These are phyloP conservation scores for Fabriciana adippe DNA, from an alignment of 2,888 invertebrate species.

Conservation along the genomic window DNA sequence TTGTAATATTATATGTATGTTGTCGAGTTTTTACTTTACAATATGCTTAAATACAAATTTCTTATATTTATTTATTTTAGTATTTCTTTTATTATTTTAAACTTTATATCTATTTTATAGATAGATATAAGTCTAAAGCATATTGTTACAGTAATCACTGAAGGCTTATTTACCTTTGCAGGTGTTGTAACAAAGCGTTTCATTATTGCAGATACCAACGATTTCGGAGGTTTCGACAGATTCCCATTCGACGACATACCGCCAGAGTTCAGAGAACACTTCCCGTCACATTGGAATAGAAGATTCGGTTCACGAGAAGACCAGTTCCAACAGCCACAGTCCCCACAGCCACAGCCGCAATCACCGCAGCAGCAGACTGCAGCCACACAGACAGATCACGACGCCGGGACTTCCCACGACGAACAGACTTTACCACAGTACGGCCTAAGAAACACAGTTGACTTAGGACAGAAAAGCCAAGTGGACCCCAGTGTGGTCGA, in stretches of 20 bases:
- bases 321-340: conserved; percentile 50
- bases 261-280: conserved; percentile 75
- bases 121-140: background rate
- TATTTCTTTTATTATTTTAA: too few species aligned
- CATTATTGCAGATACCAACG: conserved; percentile 73
- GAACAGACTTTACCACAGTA: conserved; percentile 81
- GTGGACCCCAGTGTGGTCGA: conserved; percentile 76
- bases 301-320: conserved; percentile 66
- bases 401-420: conserved; percentile 52
- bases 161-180: conserved; percentile 42
- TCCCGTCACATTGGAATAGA: conserved; percentile 72
- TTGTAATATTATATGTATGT: too few species aligned
- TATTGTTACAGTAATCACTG: background rate
- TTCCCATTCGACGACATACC: conserved; percentile 80
- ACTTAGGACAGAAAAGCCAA: conserved; percentile 87
- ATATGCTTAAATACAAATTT: too few species aligned
- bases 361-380: conserved; percentile 60
- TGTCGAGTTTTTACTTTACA: too few species aligned
- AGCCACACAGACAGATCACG: conserved; percentile 70
- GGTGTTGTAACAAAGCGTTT: conserved; percentile 55
- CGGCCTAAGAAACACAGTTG: conserved; percentile 89
- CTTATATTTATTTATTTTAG: too few species aligned
- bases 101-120: too few species aligned
- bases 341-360: conserved; percentile 51
- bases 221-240: conserved; percentile 79